Base-by-base conservation (phyloP, 2,888 invertebrate species). In the Sinotaia quadrata region DNA sequence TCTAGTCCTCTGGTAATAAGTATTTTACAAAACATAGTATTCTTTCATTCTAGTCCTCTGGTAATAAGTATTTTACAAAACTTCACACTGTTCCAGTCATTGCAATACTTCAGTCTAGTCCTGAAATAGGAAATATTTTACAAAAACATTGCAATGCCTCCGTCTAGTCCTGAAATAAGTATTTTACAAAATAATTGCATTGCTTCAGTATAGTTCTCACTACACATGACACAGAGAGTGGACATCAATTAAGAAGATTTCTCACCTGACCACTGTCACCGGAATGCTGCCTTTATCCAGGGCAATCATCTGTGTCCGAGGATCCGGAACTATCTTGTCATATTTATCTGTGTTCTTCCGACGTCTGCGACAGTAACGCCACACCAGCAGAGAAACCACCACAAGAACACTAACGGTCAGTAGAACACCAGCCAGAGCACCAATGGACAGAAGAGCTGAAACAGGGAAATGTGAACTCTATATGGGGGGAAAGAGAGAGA, bases 311-410 rank as follows among this genome's bases (percentile, higher is more conserved):
- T 68, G 68, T 18, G 37, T 54, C 29, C 57, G 54, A 65, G 76
- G 75, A 57, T 78, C 73, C 8, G 78, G 60, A 18, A 78, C 68
- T 57, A 80, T 80, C 61, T 78, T 74, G 56, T 80, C 80, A 60
- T 80, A 80, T 47, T 74, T 76, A 18, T 75, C 73, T 4, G 73
- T 70, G 27, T 76, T 67, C 24, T 71, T 71, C 36, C 69, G 71
- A 54, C 72, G 71, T 41, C 57, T 68, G 44, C 68, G 71, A 63
- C 79, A 79, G 33, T 69, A 66, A 44, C 76, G 59, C 76, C 78
- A 78, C 21, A 78, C 73, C 12, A 78, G 61, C 33, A 75, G 51
- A 12, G 75, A 51, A 8, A 79, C 54, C 4, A 68, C 59, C 10
- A 72, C 56, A 8, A 75, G 62, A 10, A 75, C 56, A 31, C 75